Base-by-base conservation (phyloP, 2,113 vertebrate genomes). In the Emydura subglobosa region DNA sequence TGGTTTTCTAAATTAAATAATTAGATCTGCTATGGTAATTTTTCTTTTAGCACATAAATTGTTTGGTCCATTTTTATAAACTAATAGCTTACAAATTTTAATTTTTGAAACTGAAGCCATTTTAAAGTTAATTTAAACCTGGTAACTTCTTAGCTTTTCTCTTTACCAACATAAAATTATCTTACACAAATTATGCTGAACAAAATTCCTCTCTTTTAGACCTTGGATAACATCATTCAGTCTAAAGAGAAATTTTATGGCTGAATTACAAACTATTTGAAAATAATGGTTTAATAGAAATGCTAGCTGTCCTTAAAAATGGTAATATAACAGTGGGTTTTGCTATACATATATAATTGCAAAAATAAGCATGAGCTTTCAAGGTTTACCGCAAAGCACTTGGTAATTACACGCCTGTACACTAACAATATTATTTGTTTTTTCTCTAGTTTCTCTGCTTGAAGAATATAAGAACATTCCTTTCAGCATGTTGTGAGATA, bases 381-480 rank as follows among this genome's bases (percentile, higher is more conserved):
- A 12, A 82, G 90, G 13, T 39, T 13, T 57, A 29, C 2, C 0
- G 0, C 5, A 4, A 25, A 68, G 34, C 19, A 72, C 10, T 87
- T 88, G 53, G 27, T 83, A 49, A 59, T 10, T 31, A n/a, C 25
- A 22, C 51, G 24, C 49, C 17, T 61, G 1, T 11, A 2, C 6
- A 34, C 44, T 93, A 86, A 68, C 27, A 59, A 0, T 27, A 9
- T 5, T 91, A 94, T 90, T 93, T 39, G 91, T 92, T 93, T 88
- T 78, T 10, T 31, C 89, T 57, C 8, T 97, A 99, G 99, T 99
- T 99, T 98, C 99, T 99, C 83, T 99, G 99, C 97, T 97, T 99
- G 98, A 99, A 99, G 98, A 99, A 99, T 87, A 99, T 99, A 98
- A 98, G 99, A 95, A 99, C 99, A 1, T 99, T 99, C 95, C 98